Conservation (phyloP, 2,113 vertebrate genomes). For the Anoplopoma fimbria region DNA sequence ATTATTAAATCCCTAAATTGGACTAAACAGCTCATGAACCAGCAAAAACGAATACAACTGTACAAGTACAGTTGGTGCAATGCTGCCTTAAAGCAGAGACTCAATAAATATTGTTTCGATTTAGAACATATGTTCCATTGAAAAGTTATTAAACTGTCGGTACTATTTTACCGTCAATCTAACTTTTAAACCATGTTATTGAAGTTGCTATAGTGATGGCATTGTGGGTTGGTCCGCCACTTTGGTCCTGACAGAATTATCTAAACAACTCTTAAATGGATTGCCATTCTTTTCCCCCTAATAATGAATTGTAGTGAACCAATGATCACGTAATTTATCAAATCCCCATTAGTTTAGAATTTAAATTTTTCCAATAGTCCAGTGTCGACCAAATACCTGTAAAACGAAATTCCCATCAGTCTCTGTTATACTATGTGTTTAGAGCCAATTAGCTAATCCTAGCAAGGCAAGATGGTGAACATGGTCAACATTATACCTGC, state of each 20-base stretch:
- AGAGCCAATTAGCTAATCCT: background rate
- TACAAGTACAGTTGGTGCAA: background rate
- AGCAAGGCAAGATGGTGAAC: background rate
- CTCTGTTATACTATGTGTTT: background rate
- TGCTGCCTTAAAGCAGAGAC: background rate
- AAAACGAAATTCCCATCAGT: background rate
- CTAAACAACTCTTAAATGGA: background rate
- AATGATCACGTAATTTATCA: background rate
- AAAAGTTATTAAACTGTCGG: background rate
- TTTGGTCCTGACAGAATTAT: background rate
- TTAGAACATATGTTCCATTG: background rate
- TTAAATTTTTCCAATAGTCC: background rate
- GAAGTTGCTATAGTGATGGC: background rate
- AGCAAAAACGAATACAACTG: conserved; percentile 4
- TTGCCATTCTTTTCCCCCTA: background rate
- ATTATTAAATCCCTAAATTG: conserved; percentile 14
- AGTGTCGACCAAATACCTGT: background rate
- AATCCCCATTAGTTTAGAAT: background rate
- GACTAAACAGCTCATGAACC: conserved; percentile 7
- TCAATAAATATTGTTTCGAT: background rate
- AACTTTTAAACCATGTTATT: too few species aligned
- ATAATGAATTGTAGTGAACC: background rate
- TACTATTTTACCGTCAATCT: background rate
- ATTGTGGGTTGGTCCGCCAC: background rate
- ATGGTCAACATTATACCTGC: background rate